Evolutionary conservation across 1,140 invertebrate genomes (phyloP), one percentile per base, ranked within the genome.

Genomic region (Stegodyphus dumicola): DNA sequence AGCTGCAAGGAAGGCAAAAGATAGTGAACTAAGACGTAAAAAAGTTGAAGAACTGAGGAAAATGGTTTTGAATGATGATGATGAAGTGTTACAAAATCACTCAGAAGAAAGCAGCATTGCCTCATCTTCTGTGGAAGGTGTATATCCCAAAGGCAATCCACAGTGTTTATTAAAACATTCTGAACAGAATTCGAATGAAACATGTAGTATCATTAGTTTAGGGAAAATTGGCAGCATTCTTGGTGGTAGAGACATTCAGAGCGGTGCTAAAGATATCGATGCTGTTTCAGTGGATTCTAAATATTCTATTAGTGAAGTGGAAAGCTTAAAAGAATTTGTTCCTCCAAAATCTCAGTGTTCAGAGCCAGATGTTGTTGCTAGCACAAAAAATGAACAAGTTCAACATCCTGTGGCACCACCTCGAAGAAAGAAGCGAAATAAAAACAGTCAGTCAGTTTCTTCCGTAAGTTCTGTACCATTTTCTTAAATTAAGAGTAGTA

Each of bases 361-460:
- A 56, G 96, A 98, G 90, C 96, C 96, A 49, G 97, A 98, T 91
- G 95, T 98, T 88, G 96, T 98, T 85, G 95, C 96, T 73, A 98
- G 96, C 91, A 97, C 96, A 79, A 98, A 98, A 91, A 93, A 93
- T 86, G 77, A 88, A 18, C 65, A 89, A 89, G 49, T 87, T 18
- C 77, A 87, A 70, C 91, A 90, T 86, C 95, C 96, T 6, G 92
- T 96, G 65, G 95, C 96, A 60, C 96, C 96, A 73, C 95, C 96
- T 7, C 91, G 96, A 88, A 93, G 93, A 87, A 96, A 95, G 90
- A 95, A 95, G 18, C 74, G 71, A 60, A 81, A 77, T 7, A 85
- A 84, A 13, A 7, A 52, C n/a, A 17, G 33, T 77, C 60, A n/a
- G n/a, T 67, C 49, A 6, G 15, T 13, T 49, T 51, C 69, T 71